Evolutionary conservation across 1,140 invertebrate species (phyloP), one percentile per base, ranked within the genome.

Genomic region (Scaptomyza graminum): DNA sequence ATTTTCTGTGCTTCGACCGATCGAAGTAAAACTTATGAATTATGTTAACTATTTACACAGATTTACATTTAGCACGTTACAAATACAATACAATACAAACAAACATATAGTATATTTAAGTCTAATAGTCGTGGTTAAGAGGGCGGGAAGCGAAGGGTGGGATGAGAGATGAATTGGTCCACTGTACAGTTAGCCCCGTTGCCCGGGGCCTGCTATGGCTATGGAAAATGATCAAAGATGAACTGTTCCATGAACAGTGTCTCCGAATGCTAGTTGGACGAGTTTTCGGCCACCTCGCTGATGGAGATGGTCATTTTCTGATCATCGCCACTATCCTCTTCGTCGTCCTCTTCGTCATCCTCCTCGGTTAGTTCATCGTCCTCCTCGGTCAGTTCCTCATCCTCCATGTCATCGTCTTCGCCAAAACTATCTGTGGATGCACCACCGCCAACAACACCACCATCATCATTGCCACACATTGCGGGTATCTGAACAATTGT

Each of bases 291-390:
- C 25, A 82, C 76, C 57, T 93, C 93, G 61, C 89, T 90, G n/a
- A 94, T 92, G 12, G 94, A 93, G 51, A 95, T 95, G 84, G 95
- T 95, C 92, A 95, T 95, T 89, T 95, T 95, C 87, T 95, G 95
- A 63, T 95, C 94, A 81, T 94, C 94, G 28, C 92, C 93, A 63
- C 93, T 94, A 13, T 90, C 88, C 93, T 95, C 41, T 92, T 95
- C 71, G 46, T 75, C 92, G 80, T 87, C 76, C n/a, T 81, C 92
- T 84, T 80, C 71, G 11, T 82, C 76, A 47, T 83, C 80, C 16
- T 81, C 79, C 25, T 81, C 79, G 25, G 76, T 80, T 12, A 82
- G 28, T 13, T 95, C 94, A 69, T 90, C 77, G 91, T 85, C 92
- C 88, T 91, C 90, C 31, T 90, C 80, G 56, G 76, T 81, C 57